Evolutionary conservation across 2,797 vertebrate genomes (phyloP).

Genomic region (Melanotaenia pygmaea): DNA sequence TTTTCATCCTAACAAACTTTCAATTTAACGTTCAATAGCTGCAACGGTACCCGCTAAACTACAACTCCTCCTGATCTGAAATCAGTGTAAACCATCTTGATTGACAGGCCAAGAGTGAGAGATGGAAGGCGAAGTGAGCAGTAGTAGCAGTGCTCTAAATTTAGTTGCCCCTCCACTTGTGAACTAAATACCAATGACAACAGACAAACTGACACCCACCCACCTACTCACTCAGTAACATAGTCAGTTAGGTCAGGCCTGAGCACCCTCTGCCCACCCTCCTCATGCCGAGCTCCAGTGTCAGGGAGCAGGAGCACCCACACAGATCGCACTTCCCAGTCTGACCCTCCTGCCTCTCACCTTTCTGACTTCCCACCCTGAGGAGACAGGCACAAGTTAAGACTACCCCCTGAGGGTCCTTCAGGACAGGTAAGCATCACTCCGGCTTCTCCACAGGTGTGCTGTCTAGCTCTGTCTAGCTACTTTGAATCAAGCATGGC

Average conservation of each 20-base stretch:
- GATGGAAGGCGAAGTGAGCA: constrained; percentile 36
- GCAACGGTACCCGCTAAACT: neutral
- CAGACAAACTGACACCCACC: constrained; percentile 81
- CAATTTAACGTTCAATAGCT: neutral
- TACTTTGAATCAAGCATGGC: constrained; percentile 41
- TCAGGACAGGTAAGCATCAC: constrained; percentile 74
- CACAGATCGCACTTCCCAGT: constrained; percentile 66
- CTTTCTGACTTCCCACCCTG: constrained; percentile 58
- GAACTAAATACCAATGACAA: constrained; percentile 90
- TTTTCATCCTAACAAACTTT: neutral
- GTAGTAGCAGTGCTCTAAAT: constrained; percentile 85
- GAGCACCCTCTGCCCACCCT: constrained; percentile 50
- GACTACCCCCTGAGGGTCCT: constrained; percentile 60
- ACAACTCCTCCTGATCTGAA: constrained; percentile 6
- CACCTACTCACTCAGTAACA: constrained; percentile 60
- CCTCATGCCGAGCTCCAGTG: constrained; percentile 74
- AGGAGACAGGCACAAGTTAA: constrained; percentile 67
- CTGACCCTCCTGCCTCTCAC: constrained; percentile 65
- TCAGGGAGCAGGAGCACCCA: constrained; percentile 81
- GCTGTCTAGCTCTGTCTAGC: constrained; percentile 29
- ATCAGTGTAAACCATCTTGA: constrained; percentile 30
- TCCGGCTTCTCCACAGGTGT: constrained; percentile 54
- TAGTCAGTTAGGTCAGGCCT: constrained; percentile 31
- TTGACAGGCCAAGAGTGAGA: constrained; percentile 28
- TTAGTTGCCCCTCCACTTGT: constrained; percentile 87